Percentiles rank a stretch among this genome's conserved stretches.
phyloP scores from a whole-genome alignment of 2,888 invertebrate genomes.

The Cyaniris semiargus region DNA sequence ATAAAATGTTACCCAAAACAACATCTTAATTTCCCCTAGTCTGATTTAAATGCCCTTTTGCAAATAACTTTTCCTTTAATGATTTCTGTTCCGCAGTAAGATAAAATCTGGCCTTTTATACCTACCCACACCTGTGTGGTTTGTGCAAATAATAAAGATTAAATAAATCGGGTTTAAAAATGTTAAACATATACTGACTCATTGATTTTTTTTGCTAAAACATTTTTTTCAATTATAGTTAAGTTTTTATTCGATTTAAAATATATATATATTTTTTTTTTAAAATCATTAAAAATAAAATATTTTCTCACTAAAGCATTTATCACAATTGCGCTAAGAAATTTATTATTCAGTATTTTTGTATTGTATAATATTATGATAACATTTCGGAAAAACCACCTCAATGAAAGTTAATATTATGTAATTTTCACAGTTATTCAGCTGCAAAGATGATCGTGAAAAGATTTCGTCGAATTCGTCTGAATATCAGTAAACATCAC shows the following conservation, averaged over 20 bases:
- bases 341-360: too few relatives aligned
- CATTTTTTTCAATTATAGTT: too few relatives aligned
- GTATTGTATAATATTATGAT: too few relatives aligned
- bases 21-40: not conserved
- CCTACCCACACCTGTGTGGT: slow-evolving; percentile 3
- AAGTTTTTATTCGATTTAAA: too few relatives aligned
- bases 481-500: not conserved
- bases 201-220: too few relatives aligned
- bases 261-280: too few relatives aligned
- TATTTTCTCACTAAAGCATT: too few relatives aligned
- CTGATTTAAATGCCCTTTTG: not conserved
- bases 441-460: not conserved
- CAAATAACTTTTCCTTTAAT: slow-evolving; percentile 2
- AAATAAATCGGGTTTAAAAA: not conserved
- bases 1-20: slow-evolving; percentile 7
- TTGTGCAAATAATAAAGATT: not conserved
- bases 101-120: slow-evolving; percentile 6
- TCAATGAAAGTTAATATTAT: too few relatives aligned
- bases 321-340: too few relatives aligned
- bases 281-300: too few relatives aligned
- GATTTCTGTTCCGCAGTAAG: not conserved
- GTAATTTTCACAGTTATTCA: not conserved
- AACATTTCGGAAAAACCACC: too few relatives aligned
- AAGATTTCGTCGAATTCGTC: not conserved
- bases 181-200: too few relatives aligned